Base-by-base conservation (phyloP, 1,140 invertebrate species). In the Colletes latitarsis region DNA sequence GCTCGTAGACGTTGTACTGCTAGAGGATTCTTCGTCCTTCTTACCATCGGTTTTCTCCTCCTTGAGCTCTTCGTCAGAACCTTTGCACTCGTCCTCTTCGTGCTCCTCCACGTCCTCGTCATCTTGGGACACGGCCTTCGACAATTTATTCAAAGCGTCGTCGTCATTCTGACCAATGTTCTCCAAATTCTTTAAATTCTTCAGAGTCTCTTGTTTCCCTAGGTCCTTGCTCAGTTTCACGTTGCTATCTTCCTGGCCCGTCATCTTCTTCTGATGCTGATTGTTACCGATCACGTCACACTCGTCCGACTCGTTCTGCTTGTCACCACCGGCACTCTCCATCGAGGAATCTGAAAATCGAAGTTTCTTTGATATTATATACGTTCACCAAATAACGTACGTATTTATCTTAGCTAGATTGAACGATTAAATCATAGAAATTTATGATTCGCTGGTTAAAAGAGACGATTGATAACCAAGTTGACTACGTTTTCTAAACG, bases 311-410 rank as follows among this genome's bases (percentile, higher is more conserved):
- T 90, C 88, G 86, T 88, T 90, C 72, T 88, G 88, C 81, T 91
- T 91, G 73, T 90, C 89, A 67, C 88, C 88, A 60, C 88, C 88
- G 77, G 85, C 82, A 82, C 90, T 88, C 90, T 92, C 92, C 92
- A 92, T 92, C 88, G 90, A 90, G 81, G 75, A 78, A 87, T 88
- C 91, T 90, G 84, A 69, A 85, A 85, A 6, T 60, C 60, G 39
- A 55, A 67, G 19, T 63, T 21, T 60, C 30, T 52, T 66, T 8
- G 53, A n/a, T 55, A 30, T 12, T 52, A 9, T 17, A 55, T 12
- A 2, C 5, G 0, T 62, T 62, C 8, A 15, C n/a, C 19, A 30
- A 49, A 10, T 1, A 10, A 6, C 43, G 30, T 9, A 43, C 8
- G 8, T 9, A 43, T 43, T 43, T 43, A 9, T 43, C 8, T 43